A percentile compares a stretch with the other conserved stretches of the same genome.
These are phyloP conservation scores for Junco hyemalis DNA, from an alignment of 2,113 vertebrate species.

Conservation along the genomic window DNA sequence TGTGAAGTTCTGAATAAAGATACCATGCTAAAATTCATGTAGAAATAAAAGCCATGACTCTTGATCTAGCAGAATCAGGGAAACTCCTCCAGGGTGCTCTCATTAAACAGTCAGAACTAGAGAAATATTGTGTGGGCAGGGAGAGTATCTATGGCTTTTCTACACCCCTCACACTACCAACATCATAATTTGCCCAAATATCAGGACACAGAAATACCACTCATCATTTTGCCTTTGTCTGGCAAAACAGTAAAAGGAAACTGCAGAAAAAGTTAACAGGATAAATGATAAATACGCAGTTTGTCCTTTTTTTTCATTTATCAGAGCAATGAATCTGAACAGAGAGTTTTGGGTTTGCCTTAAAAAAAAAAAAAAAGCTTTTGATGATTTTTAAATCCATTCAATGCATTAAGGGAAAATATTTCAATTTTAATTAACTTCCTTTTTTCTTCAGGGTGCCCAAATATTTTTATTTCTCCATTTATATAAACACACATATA, in stretches of 20 bases:
- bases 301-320: background rate
- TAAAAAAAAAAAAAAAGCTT: background rate
- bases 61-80: background rate
- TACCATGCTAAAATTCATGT: accelerated
- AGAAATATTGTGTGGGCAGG: background rate
- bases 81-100: background rate
- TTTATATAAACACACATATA: accelerated
- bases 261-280: background rate
- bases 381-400: background rate
- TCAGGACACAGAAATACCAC: background rate
- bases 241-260: background rate
- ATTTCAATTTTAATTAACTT: background rate
- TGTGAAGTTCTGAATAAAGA: background rate
- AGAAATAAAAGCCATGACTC: background rate
- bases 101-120: background rate
- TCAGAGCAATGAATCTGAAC: background rate
- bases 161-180: background rate
- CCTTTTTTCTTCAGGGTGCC: background rate
- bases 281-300: background rate
- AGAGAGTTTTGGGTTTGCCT: background rate
- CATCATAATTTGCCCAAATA: background rate
- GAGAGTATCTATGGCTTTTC: background rate
- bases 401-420: background rate
- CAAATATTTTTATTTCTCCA: background rate
- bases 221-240: background rate